phyloP scores from a whole-genome alignment of 2,797 vertebrate species.

The Micrastur ruficollis region DNA sequence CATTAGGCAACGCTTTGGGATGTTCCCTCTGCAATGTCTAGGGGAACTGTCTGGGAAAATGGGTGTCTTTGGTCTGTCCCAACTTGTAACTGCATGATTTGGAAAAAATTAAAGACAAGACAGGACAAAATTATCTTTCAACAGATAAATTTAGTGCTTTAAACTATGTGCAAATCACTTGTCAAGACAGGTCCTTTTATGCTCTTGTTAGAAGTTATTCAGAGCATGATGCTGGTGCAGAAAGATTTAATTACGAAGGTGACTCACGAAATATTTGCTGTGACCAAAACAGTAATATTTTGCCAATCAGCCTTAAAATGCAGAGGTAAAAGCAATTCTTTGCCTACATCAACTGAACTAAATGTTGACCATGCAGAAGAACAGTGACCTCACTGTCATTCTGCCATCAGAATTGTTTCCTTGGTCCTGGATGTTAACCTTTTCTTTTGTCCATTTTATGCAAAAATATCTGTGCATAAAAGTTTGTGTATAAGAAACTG shows the following conservation, averaged over 20 bases:
- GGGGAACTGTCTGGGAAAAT: background rate
- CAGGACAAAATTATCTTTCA: background rate
- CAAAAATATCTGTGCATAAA: background rate
- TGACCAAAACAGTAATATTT: background rate
- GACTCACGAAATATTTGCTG: background rate
- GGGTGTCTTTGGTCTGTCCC: background rate
- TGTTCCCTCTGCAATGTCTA: background rate
- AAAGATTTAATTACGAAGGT: background rate
- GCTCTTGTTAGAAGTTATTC: background rate
- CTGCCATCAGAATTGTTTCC: background rate
- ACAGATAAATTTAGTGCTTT: background rate
- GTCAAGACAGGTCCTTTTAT: background rate
- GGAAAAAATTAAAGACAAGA: background rate
- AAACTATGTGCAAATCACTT: background rate
- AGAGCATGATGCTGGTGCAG: background rate
- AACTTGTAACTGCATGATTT: background rate
- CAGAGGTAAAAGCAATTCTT: background rate
- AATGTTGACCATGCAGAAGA: background rate
- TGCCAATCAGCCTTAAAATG: background rate
- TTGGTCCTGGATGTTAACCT: background rate
- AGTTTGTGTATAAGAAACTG: background rate
- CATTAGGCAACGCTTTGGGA: accelerated
- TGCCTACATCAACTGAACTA: background rate
- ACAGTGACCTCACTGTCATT: background rate
- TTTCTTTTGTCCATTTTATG: background rate